Conservation (phyloP, 2,797 vertebrate genomes). For the Pseudochaenichthys georgianus region DNA sequence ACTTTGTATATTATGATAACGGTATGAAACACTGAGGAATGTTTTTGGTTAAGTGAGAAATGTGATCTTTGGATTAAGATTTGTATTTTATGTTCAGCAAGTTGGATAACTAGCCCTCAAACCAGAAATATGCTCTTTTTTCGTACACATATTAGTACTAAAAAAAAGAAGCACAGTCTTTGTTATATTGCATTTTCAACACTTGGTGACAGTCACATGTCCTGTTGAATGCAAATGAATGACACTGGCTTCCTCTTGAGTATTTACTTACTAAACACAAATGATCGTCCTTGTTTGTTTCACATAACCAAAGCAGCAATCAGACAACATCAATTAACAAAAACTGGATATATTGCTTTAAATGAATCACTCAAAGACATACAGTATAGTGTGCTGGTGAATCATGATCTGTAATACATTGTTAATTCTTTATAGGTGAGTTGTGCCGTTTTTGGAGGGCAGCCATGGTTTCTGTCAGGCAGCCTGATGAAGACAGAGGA, state of each 20-base stretch:
- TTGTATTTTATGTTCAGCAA: constrained; percentile 14
- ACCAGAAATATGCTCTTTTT: not conserved
- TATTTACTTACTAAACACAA: not conserved
- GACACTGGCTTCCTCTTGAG: not conserved
- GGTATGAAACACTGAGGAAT: constrained; percentile 20
- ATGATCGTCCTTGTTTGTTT: not conserved
- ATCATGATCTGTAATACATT: not conserved
- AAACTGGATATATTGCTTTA: not conserved
- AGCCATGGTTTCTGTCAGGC: constrained; percentile 48
- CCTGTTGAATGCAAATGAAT: not conserved
- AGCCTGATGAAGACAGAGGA: constrained; percentile 62
- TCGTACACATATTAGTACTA: not conserved
- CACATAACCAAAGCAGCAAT: not conserved
- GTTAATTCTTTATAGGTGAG: constrained; percentile 17
- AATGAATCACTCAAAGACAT: not conserved
- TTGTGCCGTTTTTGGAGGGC: constrained; percentile 8
- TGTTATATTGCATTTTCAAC: not conserved
- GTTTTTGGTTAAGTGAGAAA: constrained; percentile 34
- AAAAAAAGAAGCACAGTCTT: not conserved
- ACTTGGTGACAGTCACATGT: not conserved
- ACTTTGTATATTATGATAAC: constrained; percentile 24
- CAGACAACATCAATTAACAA: not conserved
- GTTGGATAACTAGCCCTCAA: not conserved
- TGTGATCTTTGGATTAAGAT: constrained; percentile 30
- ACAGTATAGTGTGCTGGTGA: not conserved